Conservation (phyloP, 2,797 vertebrate species). For the Myripristis murdjan region DNA sequence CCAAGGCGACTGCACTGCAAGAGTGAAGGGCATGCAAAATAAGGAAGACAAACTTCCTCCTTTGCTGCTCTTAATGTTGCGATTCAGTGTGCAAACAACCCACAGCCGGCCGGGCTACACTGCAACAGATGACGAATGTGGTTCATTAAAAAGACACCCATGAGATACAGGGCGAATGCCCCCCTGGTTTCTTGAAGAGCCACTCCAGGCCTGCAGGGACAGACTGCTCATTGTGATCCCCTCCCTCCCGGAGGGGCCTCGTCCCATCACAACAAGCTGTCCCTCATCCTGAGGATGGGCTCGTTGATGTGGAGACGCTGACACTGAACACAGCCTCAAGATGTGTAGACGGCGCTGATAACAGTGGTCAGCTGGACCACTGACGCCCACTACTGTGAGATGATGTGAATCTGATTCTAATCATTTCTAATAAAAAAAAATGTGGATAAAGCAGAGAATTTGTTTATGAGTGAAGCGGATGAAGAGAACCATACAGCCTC, state of each 20-base stretch:
- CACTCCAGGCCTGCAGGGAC: conserved; percentile 52
- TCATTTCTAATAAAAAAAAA: no score
- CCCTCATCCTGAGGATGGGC: conserved; percentile 62
- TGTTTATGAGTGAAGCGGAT: no score
- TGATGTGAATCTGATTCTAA: no score
- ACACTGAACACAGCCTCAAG: conserved; percentile 78
- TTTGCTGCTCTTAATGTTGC: conserved; percentile 20
- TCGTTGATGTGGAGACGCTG: conserved; percentile 71
- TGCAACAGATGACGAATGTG: conserved; percentile 29
- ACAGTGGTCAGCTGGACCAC: conserved; percentile 71
- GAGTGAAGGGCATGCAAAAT: conserved; percentile 32
- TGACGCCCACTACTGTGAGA: conserved; percentile 33
- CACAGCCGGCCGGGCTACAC: background rate
- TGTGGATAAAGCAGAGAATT: no score
- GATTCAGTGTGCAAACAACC: conserved; percentile 7
- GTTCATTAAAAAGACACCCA: conserved; percentile 57
- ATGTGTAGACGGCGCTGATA: conserved; percentile 72
- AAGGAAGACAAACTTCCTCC: conserved; percentile 10
- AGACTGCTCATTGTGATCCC: conserved; percentile 58
- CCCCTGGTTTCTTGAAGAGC: conserved; percentile 60
- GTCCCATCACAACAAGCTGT: conserved; percentile 63
- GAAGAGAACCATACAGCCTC: no score
- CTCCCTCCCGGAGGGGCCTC: conserved; percentile 45
- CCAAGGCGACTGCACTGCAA: conserved; percentile 38
- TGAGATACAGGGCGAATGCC: conserved; percentile 56